Conservation (phyloP, 2,888 invertebrate species). For the Sthenelais limicola region DNA sequence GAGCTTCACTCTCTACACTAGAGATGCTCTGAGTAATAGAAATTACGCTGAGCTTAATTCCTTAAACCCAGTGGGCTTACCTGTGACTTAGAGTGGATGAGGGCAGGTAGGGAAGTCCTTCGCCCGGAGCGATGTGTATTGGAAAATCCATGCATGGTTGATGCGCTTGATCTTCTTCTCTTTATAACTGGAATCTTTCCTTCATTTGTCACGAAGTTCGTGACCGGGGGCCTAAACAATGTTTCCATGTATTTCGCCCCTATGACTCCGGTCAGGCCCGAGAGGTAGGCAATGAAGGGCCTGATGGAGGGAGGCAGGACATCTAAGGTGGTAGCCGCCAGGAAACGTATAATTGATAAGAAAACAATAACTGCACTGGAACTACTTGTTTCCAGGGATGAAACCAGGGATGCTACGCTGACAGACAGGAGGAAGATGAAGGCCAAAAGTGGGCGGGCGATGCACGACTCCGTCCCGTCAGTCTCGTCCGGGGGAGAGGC, state of each 20-base stretch:
- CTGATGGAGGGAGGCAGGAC: constrained; percentile 63
- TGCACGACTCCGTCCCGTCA: constrained; percentile 44
- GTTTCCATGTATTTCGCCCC: constrained; percentile 71
- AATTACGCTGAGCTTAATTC: too few species aligned
- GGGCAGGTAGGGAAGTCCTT: constrained; percentile 71
- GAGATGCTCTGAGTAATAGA: too few species aligned
- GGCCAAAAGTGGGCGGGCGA: constrained; percentile 63
- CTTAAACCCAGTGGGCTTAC: too few species aligned
- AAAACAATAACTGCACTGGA: constrained; percentile 65
- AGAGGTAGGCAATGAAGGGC: constrained; percentile 68
- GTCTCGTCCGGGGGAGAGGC: neutral
- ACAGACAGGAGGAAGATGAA: constrained; percentile 64
- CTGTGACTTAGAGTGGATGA: constrained; percentile 67
- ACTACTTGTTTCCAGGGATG: constrained; percentile 65
- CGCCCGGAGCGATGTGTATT: constrained; percentile 65
- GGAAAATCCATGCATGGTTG: constrained; percentile 60
- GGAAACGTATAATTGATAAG: constrained; percentile 66
- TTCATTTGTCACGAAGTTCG: constrained; percentile 64
- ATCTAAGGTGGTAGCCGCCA: constrained; percentile 65
- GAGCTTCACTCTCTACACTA: too few species aligned
- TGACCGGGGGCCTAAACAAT: constrained; percentile 62
- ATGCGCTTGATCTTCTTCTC: constrained; percentile 67
- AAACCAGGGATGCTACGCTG: constrained; percentile 66
- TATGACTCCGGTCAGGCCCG: constrained; percentile 67
- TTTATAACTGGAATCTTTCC: constrained; percentile 70